phyloP scores from a whole-genome alignment of 1,140 invertebrate genomes.

The Acromyrmex heyeri region DNA sequence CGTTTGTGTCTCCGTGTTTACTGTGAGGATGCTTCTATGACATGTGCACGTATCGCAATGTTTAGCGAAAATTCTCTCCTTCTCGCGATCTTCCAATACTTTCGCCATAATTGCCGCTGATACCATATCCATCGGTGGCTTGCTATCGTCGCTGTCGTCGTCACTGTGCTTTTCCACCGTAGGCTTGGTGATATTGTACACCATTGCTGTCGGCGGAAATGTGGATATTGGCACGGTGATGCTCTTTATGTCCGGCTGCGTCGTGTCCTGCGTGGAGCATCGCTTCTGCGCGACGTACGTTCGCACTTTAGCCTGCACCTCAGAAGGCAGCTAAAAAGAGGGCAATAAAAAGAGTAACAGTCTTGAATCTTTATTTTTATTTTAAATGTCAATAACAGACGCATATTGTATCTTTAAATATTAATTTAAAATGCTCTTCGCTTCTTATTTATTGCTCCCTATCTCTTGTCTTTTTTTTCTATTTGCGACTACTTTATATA shows the following conservation, averaged over 20 bases:
- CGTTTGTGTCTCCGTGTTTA: constrained; percentile 83
- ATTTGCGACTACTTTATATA: too few relatives aligned
- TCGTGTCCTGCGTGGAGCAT: constrained; percentile 85
- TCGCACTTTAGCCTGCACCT: constrained; percentile 96
- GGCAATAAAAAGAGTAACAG: constrained; percentile 74
- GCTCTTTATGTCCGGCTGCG: constrained; percentile 88
- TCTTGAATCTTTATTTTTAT: constrained; percentile 39
- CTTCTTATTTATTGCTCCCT: too few relatives aligned
- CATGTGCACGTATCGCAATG: constrained; percentile 94
- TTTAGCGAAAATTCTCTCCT: constrained; percentile 90
- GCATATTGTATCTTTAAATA: neutral
- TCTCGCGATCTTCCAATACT: constrained; percentile 95
- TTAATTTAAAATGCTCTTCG: neutral
- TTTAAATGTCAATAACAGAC: neutral
- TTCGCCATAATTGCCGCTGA: constrained; percentile 97
- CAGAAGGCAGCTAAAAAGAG: constrained; percentile 92
- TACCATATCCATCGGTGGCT: constrained; percentile 91
- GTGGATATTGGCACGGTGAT: constrained; percentile 94
- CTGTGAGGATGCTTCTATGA: constrained; percentile 83
- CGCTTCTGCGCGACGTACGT: constrained; percentile 91
- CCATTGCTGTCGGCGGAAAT: constrained; percentile 95
- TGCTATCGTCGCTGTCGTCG: constrained; percentile 87
- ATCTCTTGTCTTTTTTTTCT: too few relatives aligned
- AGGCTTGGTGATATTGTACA: constrained; percentile 90
- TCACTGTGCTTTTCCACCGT: constrained; percentile 79